A percentile compares a stretch with the other conserved stretches of the same genome.
These are phyloP conservation scores for Corbicula japonica DNA, from an alignment of 2,888 invertebrate genomes.

Conservation along the genomic window DNA sequence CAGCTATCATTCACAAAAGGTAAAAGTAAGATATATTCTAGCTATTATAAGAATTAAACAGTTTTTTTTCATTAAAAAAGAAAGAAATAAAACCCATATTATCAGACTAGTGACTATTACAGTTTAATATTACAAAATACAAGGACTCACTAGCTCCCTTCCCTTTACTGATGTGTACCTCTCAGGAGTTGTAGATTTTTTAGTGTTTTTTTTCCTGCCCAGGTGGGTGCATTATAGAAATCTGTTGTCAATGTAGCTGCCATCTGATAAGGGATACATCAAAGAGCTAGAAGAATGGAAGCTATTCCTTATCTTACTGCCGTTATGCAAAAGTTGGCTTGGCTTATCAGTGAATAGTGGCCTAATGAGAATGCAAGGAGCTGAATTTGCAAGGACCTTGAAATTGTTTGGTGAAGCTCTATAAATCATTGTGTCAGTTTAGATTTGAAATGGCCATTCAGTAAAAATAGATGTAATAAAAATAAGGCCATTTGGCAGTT, in stretches of 20 bases:
- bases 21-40: too few species aligned
- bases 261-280: constrained; percentile 61
- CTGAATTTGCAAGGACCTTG: constrained; percentile 24
- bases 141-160: background rate
- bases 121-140: background rate
- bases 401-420: constrained; percentile 1
- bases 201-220: constrained; percentile 27
- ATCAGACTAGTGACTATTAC: background rate
- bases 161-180: constrained; percentile 1
- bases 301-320: constrained; percentile 52
- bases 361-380: constrained; percentile 23
- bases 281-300: constrained; percentile 56
- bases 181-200: constrained; percentile 3
- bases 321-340: constrained; percentile 64
- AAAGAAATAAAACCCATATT: too few species aligned
- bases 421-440: constrained; percentile 28
- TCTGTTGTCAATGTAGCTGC: constrained; percentile 54
- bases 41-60: too few species aligned
- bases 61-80: too few species aligned
- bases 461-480: background rate
- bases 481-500: background rate
- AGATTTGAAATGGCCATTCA: background rate
- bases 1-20: too few species aligned
- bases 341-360: constrained; percentile 39
- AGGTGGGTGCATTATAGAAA: constrained; percentile 46